Percentiles rank a stretch among this genome's conserved stretches.
phyloP scores from a whole-genome alignment of 2,888 invertebrate species.

The Ennomos quercinarius region DNA sequence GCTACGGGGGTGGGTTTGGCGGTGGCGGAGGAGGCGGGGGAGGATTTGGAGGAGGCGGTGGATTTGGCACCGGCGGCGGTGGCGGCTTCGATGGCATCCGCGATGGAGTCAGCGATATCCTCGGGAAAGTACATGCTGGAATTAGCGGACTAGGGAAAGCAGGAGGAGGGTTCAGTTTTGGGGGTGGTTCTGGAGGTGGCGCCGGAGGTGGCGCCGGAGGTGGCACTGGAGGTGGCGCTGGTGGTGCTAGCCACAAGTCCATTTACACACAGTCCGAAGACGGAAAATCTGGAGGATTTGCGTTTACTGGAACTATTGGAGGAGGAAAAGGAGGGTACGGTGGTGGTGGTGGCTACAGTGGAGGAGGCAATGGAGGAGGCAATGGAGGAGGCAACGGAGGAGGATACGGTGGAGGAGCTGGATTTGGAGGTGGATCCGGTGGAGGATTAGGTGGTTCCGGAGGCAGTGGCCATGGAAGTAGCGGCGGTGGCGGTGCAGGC shows the following conservation, averaged over 20 bases:
- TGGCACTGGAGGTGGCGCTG: constrained; percentile 43
- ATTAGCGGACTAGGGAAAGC: constrained; percentile 46
- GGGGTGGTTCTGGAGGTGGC: constrained; percentile 28
- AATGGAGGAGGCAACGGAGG: constrained; percentile 35
- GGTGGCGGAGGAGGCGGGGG: constrained; percentile 42
- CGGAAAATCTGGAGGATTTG: constrained; percentile 77
- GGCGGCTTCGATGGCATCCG: constrained; percentile 56
- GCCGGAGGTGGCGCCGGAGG: constrained; percentile 38
- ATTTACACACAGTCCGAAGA: constrained; percentile 72
- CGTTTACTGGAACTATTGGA: constrained; percentile 69
- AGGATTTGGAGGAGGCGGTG: constrained; percentile 49
- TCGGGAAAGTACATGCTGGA: constrained; percentile 61
- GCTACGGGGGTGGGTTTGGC: constrained; percentile 43
- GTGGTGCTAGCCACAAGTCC: constrained; percentile 58
- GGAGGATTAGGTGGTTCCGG: constrained; percentile 20
- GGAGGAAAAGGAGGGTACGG: constrained; percentile 73
- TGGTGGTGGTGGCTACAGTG: constrained; percentile 64
- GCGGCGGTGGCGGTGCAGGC: constrained; percentile 28
- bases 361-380: constrained; percentile 27
- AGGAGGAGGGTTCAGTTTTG: constrained; percentile 43
- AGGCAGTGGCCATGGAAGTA: constrained; percentile 18
- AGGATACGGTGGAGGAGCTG: constrained; percentile 41
- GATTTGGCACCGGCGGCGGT: constrained; percentile 44
- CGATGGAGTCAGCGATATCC: constrained; percentile 60
- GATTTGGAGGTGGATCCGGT: constrained; percentile 39